Percentiles rank a stretch among this genome's conserved stretches.
Conservation (phyloP, 2,888 invertebrate species). For the Automeris io region DNA sequence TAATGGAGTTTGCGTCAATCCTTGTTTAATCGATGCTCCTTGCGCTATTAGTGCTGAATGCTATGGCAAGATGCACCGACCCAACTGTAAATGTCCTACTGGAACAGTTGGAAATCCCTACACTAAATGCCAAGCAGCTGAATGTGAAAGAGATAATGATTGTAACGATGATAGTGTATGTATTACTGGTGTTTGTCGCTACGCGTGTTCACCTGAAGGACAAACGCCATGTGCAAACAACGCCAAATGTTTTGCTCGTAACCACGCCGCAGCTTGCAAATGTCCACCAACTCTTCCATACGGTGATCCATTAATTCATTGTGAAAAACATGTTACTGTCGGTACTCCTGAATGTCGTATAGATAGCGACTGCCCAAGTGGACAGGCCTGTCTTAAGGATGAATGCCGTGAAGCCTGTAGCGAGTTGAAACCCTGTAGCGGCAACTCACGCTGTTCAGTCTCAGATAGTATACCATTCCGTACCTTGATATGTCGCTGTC, state of each 20-base stretch:
- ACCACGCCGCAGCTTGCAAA: conserved; percentile 88
- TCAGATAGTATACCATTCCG: conserved; percentile 90
- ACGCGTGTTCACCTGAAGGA: conserved; percentile 83
- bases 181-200: conserved; percentile 82
- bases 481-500: conserved; percentile 92
- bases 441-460: conserved; percentile 86
- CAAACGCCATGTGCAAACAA: conserved; percentile 88
- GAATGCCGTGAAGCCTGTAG: conserved; percentile 88
- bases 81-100: conserved; percentile 86
- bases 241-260: conserved; percentile 87
- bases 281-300: conserved; percentile 88
- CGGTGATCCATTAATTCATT: conserved; percentile 88
- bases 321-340: conserved; percentile 73
- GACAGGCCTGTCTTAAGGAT: conserved; percentile 87
- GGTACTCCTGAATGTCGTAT: conserved; percentile 82
- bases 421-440: conserved; percentile 85
- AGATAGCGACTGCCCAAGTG: conserved; percentile 88
- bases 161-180: conserved; percentile 87
- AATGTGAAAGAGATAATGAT: conserved; percentile 87
- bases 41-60: conserved; percentile 92
- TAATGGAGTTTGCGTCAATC: conserved; percentile 88
- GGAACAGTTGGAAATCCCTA: conserved; percentile 90
- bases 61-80: conserved; percentile 86
- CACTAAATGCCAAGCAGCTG: conserved; percentile 84
- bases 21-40: conserved; percentile 86